Base-by-base conservation (phyloP, 2,888 invertebrate species). In the Synanthedon myopaeformis region DNA sequence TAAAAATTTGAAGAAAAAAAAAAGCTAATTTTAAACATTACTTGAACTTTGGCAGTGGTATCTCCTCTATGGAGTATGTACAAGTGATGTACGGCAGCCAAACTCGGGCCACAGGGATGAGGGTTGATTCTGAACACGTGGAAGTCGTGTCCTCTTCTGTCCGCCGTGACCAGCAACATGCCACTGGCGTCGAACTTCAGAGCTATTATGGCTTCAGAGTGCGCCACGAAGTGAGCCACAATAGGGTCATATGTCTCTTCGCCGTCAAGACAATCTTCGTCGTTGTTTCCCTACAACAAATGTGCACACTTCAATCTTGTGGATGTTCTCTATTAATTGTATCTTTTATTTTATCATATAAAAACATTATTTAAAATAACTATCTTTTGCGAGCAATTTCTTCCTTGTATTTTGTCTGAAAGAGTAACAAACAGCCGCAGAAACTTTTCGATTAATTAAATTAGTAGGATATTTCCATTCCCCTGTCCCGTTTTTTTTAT, bases 61-160 rank as follows among this genome's bases (percentile, higher is more conserved):
- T 97, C 98, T 4, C 99, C 99, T 49, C 99, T 89, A 76, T 98
- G 96, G 59, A 99, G 84, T 41, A 96, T 93, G 74, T 99, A 99
- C 48, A 99, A 87, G 82, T 99, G 99, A 74, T 99, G 96, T 35
- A 96, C 94, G 0, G 96, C 93, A 0, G 97, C 96, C 56, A 97
- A 83, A 19, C 93, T 91, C 10, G 97, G 92, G 0, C 96, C 95
- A 52, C 93, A 92, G 0, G 97, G 95, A 88, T 98, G 98, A 0
- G 98, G 95, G 71, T 97, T 95, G 62, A 99, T 91, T 56, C 96
- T 90, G 83, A 98, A 99, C 63, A 99, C 91, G 79, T 99, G 95
- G 87, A 99, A 99, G 74, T 97, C 96, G 71, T 98, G 96, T 0
- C 98, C 98, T 23, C 95, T 90, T 62, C 93, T 92, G 78, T 98